These are phyloP conservation scores for Formica selysi DNA, from an alignment of 1,140 invertebrate species.

Conservation along the genomic window DNA sequence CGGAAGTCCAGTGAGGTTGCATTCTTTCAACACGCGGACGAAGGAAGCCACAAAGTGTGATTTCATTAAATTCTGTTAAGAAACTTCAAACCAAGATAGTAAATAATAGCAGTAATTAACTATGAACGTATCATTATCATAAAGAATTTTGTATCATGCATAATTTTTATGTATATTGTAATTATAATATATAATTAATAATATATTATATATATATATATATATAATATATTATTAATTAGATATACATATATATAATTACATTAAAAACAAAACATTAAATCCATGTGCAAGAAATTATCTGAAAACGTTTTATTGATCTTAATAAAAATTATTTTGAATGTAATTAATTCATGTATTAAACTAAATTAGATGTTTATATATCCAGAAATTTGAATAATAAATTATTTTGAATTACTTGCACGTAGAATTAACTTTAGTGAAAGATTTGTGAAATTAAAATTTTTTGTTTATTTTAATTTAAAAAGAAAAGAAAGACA, in stretches of 20 bases:
- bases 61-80: neutral
- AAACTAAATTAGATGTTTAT: neutral
- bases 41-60: conserved; percentile 26
- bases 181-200: conserved; percentile 3
- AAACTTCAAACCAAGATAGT: neutral
- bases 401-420: neutral
- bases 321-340: neutral
- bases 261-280: neutral
- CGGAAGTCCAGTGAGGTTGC: conserved; percentile 54
- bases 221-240: neutral
- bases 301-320: neutral
- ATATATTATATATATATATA: neutral
- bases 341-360: neutral
- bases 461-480: neutral
- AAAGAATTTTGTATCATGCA: neutral
- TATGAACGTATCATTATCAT: neutral
- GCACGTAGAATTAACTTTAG: neutral
- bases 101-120: neutral
- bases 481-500: conserved; percentile 1
- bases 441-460: neutral
- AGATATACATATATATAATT: neutral
- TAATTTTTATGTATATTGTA: neutral
- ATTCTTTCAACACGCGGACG: neutral
- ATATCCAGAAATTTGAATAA: neutral
- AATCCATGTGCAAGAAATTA: neutral